A percentile compares a stretch with the other conserved stretches of the same genome.
Evolutionary conservation across 2,888 invertebrate genomes (phyloP).

Genomic region (Ophion ventricosus): DNA sequence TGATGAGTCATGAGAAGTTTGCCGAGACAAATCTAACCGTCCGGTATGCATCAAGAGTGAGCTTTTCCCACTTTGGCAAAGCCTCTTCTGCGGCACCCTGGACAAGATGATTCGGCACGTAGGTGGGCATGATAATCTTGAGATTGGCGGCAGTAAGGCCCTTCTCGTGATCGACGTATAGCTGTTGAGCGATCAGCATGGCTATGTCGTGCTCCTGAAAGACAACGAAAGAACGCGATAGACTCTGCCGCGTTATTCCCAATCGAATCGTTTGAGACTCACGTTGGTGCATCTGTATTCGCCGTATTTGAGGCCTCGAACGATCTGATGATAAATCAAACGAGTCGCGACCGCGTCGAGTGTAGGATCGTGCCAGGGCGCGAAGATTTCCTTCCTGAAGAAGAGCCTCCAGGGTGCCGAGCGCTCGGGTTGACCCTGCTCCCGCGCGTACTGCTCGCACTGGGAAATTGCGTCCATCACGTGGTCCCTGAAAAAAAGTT

Average conservation of each 20-base stretch:
- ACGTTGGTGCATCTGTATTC: conserved; percentile 92
- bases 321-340: conserved; percentile 94
- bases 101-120: conserved; percentile 91
- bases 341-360: conserved; percentile 93
- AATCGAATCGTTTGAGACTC: conserved; percentile 30
- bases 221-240: conserved; percentile 37
- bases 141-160: conserved; percentile 88
- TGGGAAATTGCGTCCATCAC: conserved; percentile 98
- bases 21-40: conserved; percentile 79
- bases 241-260: too few relatives aligned
- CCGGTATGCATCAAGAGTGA: conserved; percentile 89
- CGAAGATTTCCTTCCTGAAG: conserved; percentile 94
- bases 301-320: conserved; percentile 94
- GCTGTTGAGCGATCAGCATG: conserved; percentile 95
- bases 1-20: not conserved
- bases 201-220: conserved; percentile 91
- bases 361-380: conserved; percentile 95
- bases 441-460: conserved; percentile 97
- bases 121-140: conserved; percentile 89
- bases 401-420: conserved; percentile 95
- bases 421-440: conserved; percentile 93
- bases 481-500: conserved; percentile 88
- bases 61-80: conserved; percentile 89
- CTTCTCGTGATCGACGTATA: conserved; percentile 92
- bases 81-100: conserved; percentile 85